These are phyloP conservation scores for Acholoe squamosa DNA, from an alignment of 2,888 invertebrate species.

Conservation along the genomic window DNA sequence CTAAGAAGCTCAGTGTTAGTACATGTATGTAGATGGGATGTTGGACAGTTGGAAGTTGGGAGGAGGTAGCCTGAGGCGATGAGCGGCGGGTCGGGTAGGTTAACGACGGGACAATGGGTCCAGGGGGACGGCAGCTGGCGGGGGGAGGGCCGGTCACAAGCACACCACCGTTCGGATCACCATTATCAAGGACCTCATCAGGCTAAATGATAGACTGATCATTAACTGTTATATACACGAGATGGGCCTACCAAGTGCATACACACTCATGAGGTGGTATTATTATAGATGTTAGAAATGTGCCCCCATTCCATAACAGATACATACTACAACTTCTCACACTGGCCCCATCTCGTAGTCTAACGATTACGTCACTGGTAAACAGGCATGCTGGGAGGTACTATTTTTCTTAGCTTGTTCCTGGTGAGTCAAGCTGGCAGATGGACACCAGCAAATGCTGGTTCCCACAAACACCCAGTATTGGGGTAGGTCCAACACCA, in stretches of 20 bases:
- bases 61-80: background rate
- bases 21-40: too few species aligned
- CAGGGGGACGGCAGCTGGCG: conserved; percentile 4
- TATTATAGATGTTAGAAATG: background rate
- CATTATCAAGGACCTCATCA: conserved; percentile 27
- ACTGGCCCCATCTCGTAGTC: too few species aligned
- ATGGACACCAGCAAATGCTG: too few species aligned
- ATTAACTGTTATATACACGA: background rate
- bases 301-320: too few species aligned
- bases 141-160: conserved; percentile 20
- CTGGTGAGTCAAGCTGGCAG: too few species aligned
- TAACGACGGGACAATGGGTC: conserved; percentile 8
- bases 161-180: background rate
- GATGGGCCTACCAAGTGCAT: background rate
- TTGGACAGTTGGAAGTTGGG: background rate
- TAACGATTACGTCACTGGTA: too few species aligned
- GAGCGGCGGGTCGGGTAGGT: background rate
- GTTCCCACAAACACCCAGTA: too few species aligned
- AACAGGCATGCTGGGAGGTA: too few species aligned
- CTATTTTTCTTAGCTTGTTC: too few species aligned
- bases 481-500: too few species aligned
- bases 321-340: too few species aligned
- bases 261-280: background rate
- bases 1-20: too few species aligned
- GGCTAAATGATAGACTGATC: background rate